A percentile compares a stretch with the other conserved stretches of the same genome.
These are phyloP conservation scores for Drosophila austrosaltans DNA, from an alignment of 2,888 invertebrate species.

Conservation along the genomic window DNA sequence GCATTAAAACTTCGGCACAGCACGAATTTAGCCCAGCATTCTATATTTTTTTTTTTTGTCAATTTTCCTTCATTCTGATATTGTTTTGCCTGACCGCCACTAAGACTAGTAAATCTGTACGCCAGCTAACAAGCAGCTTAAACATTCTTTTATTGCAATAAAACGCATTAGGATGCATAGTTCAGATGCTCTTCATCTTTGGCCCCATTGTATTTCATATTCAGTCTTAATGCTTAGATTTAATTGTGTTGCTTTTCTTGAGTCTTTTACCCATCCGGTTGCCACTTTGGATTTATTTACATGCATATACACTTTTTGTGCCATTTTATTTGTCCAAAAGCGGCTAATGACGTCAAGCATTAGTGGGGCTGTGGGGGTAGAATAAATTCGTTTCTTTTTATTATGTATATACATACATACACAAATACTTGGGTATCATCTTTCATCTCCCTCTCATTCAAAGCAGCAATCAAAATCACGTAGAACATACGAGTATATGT, in stretches of 20 bases:
- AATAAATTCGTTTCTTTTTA: not conserved
- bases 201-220: not conserved
- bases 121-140: not conserved
- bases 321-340: not conserved
- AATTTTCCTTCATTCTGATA: not conserved
- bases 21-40: too few species aligned
- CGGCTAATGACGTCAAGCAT: not conserved
- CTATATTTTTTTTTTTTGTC: not conserved
- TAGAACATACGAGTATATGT: not conserved
- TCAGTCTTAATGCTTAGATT: constrained; percentile 1
- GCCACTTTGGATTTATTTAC: too few species aligned
- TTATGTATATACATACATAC: not conserved
- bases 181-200: not conserved
- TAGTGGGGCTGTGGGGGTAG: not conserved
- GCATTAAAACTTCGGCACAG: too few species aligned
- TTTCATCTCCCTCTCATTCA: constrained; percentile 2
- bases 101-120: not conserved
- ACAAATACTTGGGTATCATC: not conserved
- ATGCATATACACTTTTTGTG: not conserved
- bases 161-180: not conserved
- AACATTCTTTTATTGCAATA: not conserved
- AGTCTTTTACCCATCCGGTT: not conserved
- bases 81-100: not conserved
- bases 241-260: not conserved
- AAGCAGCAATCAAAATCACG: not conserved